Percentiles rank a stretch among this genome's conserved stretches.
Conservation (phyloP, 1,140 invertebrate species). For the Diprion similis region DNA sequence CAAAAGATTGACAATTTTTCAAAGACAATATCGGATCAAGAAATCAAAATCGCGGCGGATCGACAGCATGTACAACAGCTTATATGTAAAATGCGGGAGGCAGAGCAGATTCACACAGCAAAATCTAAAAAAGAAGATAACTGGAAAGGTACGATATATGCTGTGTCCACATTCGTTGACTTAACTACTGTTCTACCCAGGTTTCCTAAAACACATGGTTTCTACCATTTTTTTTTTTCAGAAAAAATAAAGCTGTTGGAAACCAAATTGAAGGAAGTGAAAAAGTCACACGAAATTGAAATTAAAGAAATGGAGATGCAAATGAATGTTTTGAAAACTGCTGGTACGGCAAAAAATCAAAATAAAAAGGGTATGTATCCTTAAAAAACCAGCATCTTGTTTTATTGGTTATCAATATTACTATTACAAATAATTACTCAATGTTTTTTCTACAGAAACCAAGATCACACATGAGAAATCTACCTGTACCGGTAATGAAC, state of each 20-base stretch:
- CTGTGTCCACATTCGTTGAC: too few relatives aligned
- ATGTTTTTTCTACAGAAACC: neutral
- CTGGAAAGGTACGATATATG: too few relatives aligned
- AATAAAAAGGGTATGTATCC: conserved; percentile 17
- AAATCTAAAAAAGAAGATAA: conserved; percentile 6
- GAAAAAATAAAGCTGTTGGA: neutral
- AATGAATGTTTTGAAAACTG: conserved; percentile 25
- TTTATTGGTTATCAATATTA: neutral
- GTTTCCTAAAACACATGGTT: too few relatives aligned
- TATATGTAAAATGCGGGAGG: conserved; percentile 36
- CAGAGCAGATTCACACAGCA: conserved; percentile 27
- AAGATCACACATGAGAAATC: neutral
- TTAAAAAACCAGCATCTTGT: conserved; percentile 2
- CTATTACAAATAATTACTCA: neutral
- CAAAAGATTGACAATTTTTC: conserved; percentile 24
- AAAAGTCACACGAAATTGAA: conserved; percentile 1
- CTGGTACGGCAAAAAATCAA: neutral
- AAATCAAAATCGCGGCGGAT: conserved; percentile 36
- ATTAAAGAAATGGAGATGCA: conserved; percentile 35
- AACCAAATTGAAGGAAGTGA: neutral
- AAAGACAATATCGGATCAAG: conserved; percentile 22
- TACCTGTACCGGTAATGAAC: neutral
- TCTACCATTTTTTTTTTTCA: too few relatives aligned
- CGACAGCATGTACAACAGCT: conserved; percentile 40
- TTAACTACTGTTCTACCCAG: too few relatives aligned